Percentiles rank a stretch among this genome's conserved stretches.
Conservation (phyloP, 2,888 invertebrate genomes). For the Hedya salicella region DNA sequence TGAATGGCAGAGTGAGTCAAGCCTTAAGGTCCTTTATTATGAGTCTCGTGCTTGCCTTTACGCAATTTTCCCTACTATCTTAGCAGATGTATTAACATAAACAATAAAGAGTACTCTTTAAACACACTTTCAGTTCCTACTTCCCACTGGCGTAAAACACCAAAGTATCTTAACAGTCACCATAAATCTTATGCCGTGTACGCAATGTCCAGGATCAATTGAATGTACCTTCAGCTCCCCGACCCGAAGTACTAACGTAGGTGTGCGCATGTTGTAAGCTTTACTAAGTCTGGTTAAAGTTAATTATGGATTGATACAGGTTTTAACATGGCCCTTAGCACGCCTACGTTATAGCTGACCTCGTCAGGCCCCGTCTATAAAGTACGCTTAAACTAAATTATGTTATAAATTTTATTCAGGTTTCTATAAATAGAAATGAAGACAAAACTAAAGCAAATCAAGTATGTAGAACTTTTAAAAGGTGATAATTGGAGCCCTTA, state of each 20-base stretch:
- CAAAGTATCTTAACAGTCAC: slow-evolving; percentile 5
- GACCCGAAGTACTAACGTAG: slow-evolving; percentile 16
- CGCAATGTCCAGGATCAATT: slow-evolving; percentile 2
- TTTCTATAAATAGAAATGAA: slow-evolving; percentile 18
- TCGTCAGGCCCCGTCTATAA: slow-evolving; percentile 52
- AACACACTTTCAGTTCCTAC: slow-evolving; percentile 48
- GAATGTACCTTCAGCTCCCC: background rate
- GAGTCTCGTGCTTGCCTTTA: background rate
- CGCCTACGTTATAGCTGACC: slow-evolving; percentile 52
- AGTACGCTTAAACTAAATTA: slow-evolving; percentile 43
- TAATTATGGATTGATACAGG: slow-evolving; percentile 1
- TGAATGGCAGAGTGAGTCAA: background rate
- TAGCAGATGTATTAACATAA: slow-evolving; percentile 34
- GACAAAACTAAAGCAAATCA: slow-evolving; percentile 15
- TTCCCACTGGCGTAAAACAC: slow-evolving; percentile 47
- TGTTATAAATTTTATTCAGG: slow-evolving; percentile 34
- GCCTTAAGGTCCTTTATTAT: too few relatives aligned
- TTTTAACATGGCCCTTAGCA: slow-evolving; percentile 41
- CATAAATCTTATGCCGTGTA: background rate
- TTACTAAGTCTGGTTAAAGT: background rate
- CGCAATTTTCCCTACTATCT: slow-evolving; percentile 35
- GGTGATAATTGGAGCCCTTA: background rate
- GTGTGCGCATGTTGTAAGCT: slow-evolving; percentile 19
- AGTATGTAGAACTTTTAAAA: background rate
- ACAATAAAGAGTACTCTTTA: slow-evolving; percentile 38